Evolutionary conservation across 1,140 invertebrate species (phyloP).

Genomic region (Drosophila sucinea): DNA sequence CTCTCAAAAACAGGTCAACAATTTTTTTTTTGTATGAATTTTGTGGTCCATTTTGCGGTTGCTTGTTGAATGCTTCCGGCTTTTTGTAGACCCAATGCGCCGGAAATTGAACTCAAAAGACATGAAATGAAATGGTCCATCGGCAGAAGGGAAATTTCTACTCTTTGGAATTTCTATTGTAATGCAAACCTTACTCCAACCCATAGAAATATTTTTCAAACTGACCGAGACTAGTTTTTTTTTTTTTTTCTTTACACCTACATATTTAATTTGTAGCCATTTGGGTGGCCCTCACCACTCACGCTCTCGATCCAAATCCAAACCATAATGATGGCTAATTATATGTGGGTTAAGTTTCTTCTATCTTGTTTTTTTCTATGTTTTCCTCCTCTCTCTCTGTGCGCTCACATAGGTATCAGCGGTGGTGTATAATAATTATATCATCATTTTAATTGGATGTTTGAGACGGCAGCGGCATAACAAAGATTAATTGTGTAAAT

Average conservation of each 20-base stretch:
- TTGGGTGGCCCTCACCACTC: constrained; percentile 33
- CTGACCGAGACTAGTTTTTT: constrained; percentile 12
- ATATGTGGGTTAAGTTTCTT: constrained; percentile 70
- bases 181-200: background rate
- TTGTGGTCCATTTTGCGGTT: constrained; percentile 36
- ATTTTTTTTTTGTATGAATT: constrained; percentile 15
- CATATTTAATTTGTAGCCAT: constrained; percentile 24
- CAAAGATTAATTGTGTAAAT: constrained; percentile 69
- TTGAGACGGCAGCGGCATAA: constrained; percentile 32
- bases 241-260: constrained; percentile 34
- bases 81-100: constrained; percentile 5
- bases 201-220: constrained; percentile 31
- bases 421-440: constrained; percentile 58
- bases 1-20: constrained; percentile 3
- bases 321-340: constrained; percentile 68
- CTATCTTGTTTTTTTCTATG: constrained; percentile 62
- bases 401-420: constrained; percentile 29
- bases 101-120: constrained; percentile 51
- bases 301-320: constrained; percentile 25
- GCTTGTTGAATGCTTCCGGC: constrained; percentile 38
- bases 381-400: constrained; percentile 42
- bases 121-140: constrained; percentile 20
- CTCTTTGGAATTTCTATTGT: constrained; percentile 23
- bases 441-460: constrained; percentile 75
- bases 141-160: constrained; percentile 17